phyloP scores from a whole-genome alignment of 1,140 invertebrate genomes.

The Anthonomus grandis region DNA sequence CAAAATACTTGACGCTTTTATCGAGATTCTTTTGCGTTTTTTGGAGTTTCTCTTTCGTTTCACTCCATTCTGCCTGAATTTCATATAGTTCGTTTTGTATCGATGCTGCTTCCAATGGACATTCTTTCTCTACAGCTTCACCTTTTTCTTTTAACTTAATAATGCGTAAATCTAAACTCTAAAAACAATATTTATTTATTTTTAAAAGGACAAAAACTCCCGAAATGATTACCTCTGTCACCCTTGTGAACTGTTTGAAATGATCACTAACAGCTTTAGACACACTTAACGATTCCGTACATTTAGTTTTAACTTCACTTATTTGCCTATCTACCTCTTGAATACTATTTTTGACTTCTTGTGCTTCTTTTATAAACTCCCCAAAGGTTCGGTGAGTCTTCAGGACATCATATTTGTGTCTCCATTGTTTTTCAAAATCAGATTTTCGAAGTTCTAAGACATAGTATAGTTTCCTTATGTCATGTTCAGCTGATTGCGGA shows the following conservation, averaged over 20 bases:
- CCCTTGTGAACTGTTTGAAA: slow-evolving; percentile 77
- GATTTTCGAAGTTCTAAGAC: slow-evolving; percentile 55
- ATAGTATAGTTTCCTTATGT: slow-evolving; percentile 66
- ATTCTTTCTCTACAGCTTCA: slow-evolving; percentile 60
- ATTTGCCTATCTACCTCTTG: slow-evolving; percentile 65
- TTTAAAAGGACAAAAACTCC: background rate
- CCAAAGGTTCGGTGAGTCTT: slow-evolving; percentile 65
- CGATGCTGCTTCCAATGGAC: slow-evolving; percentile 58
- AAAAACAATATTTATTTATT: background rate
- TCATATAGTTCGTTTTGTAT: slow-evolving; percentile 63
- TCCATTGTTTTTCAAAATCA: slow-evolving; percentile 60
- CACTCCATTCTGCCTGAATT: slow-evolving; percentile 69
- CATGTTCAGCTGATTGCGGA: slow-evolving; percentile 60
- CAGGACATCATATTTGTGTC: slow-evolving; percentile 58
- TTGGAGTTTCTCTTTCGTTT: slow-evolving; percentile 66
- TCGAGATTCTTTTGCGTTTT: slow-evolving; percentile 60
- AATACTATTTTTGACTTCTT: slow-evolving; percentile 69
- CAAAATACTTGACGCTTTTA: slow-evolving; percentile 58
- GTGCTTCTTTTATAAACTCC: slow-evolving; percentile 68
- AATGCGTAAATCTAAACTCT: slow-evolving; percentile 72
- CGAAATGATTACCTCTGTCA: slow-evolving; percentile 60
- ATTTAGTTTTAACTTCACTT: slow-evolving; percentile 60
- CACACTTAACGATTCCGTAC: slow-evolving; percentile 67
- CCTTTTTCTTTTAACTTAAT: slow-evolving; percentile 68
- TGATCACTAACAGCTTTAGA: slow-evolving; percentile 67